Evolutionary conservation across 2,888 invertebrate species (phyloP).

Genomic region (Acanthosepion esculentum): DNA sequence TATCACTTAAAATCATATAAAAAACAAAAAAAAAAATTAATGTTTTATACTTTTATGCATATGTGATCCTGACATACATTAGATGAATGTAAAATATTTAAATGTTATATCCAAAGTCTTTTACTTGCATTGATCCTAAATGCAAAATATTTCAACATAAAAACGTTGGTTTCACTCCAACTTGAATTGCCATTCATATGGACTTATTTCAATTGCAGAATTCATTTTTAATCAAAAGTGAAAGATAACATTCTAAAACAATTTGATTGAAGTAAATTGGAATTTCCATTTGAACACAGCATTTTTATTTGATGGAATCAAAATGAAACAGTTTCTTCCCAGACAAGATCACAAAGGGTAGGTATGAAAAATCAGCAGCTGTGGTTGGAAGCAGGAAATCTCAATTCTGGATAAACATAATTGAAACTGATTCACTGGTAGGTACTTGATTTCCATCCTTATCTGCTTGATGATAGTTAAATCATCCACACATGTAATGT

Average conservation of each 20-base stretch:
- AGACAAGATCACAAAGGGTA: background rate
- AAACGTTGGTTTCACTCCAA: background rate
- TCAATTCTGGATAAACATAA: background rate
- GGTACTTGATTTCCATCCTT: slow-evolving; percentile 6
- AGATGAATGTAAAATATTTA: background rate
- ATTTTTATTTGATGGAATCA: slow-evolving; percentile 7
- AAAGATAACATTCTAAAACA: background rate
- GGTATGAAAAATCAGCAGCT: background rate
- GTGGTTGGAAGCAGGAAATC: slow-evolving; percentile 3
- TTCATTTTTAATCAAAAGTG: background rate
- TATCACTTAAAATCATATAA: background rate
- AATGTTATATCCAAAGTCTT: background rate
- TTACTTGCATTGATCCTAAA: background rate
- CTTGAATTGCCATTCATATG: background rate
- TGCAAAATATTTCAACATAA: background rate
- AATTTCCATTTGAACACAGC: background rate
- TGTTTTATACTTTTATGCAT: background rate
- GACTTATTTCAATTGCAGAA: slow-evolving; percentile 17
- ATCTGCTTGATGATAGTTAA: background rate
- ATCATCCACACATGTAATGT: background rate
- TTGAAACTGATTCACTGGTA: slow-evolving; percentile 33
- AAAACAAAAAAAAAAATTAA: background rate
- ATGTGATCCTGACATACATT: background rate
- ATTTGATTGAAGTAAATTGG: background rate
- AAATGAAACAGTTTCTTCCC: background rate